Base-by-base conservation (phyloP, 2,797 vertebrate species). In the Lacerta agilis region DNA sequence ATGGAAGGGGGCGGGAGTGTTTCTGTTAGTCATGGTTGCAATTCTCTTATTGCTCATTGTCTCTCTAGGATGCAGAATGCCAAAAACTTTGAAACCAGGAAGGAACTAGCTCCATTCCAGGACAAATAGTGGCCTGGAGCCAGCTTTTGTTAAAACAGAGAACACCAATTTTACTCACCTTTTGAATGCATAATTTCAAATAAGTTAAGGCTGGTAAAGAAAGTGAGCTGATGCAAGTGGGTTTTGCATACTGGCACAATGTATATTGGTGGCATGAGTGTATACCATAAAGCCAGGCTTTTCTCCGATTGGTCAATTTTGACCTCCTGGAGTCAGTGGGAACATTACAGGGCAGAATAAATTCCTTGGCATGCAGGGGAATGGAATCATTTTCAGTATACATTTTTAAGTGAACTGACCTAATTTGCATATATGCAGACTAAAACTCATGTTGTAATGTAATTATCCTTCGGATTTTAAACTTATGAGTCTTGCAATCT, bases 1-100 rank as follows among this genome's bases (percentile, higher is more conserved):
- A 29, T 17, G 10, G 71, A 43, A 79, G 38, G 49, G 49, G 10
- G 49, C n/a, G n/a, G 49, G 49, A 55, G 49, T 55, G 49, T 55
- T 55, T 71, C 10, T 23, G 9, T 85, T 85, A 64, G 83, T 88
- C 79, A 76, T 85, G 72, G 83, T 55, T 88, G 3, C 64, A 69
- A 38, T 82, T 82, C 72, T 78, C 73, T 82, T 58, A 45, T 83
- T 79, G 71, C 69, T 76, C 36, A 29, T 67, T 85, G 38, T 49
- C 79, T 85, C 79, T 78, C 87, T 76, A 67, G 84, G 43, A 69
- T 76, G 72, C 25, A 81, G 64, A 6, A 69, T 41, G 79, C 71
- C 33, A 75, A 58, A 55, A 79, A 61, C n/a, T 64, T 43, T 80
- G 43, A 45, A 29, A 38, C n/a, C 36, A 17, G 58, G 61, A 66